phyloP scores from a whole-genome alignment of 2,888 invertebrate species.

The Pecten maximus region DNA sequence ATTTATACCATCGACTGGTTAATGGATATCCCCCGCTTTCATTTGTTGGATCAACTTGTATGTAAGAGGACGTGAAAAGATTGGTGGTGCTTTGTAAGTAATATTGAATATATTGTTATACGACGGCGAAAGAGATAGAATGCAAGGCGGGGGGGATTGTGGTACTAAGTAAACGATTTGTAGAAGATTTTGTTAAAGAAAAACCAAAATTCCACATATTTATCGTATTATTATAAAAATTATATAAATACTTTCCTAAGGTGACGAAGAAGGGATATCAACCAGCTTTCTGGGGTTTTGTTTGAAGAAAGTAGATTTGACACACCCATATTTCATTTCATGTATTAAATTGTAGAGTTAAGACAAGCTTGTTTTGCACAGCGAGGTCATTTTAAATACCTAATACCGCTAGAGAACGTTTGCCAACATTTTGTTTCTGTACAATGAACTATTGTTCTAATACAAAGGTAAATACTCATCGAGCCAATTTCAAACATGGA shows the following conservation, averaged over 20 bases:
- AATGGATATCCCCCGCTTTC: too few relatives aligned
- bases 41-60: too few relatives aligned
- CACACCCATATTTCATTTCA: background rate
- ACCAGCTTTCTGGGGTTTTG: too few relatives aligned
- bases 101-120: background rate
- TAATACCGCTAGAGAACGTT: background rate
- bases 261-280: too few relatives aligned
- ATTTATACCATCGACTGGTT: too few relatives aligned
- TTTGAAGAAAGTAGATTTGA: background rate
- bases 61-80: background rate
- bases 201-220: too few relatives aligned
- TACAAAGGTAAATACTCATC: background rate
- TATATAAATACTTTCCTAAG: too few relatives aligned
- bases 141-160: background rate
- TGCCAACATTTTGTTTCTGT: background rate
- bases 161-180: too few relatives aligned
- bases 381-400: background rate
- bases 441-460: background rate
- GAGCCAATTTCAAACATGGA: background rate
- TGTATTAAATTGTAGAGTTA: background rate
- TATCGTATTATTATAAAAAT: too few relatives aligned
- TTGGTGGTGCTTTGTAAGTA: background rate
- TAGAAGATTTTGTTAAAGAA: too few relatives aligned
- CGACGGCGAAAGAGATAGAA: background rate
- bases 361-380: background rate